Conservation (phyloP, 1,140 invertebrate genomes). For the Fopius arisanus region DNA sequence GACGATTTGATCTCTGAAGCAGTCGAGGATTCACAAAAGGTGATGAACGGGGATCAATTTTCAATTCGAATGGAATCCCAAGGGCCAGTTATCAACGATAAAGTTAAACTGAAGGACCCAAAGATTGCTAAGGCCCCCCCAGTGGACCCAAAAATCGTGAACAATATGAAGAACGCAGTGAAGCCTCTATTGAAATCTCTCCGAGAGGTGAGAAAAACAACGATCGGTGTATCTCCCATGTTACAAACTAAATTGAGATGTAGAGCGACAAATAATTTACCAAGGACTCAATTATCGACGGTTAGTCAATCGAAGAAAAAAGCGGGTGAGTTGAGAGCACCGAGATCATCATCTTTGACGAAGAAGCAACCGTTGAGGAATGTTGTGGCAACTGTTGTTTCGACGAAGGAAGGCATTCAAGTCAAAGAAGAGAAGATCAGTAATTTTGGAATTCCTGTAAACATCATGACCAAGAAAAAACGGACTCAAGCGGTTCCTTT, state of each 20-base stretch:
- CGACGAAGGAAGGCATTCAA: neutral
- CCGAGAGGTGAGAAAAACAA: neutral
- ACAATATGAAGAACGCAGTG: neutral
- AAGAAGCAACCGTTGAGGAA: neutral
- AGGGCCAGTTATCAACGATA: neutral
- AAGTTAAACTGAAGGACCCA: neutral
- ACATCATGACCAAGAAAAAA: neutral
- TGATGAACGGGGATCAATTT: too few species aligned
- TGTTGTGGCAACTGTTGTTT: constrained; percentile 7
- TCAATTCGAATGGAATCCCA: neutral
- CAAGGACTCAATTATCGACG: neutral
- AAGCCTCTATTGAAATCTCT: neutral
- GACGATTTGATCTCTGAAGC: too few species aligned
- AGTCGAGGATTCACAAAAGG: too few species aligned
- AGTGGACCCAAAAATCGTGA: neutral
- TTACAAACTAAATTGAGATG: neutral
- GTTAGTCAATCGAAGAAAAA: neutral
- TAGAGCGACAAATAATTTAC: neutral
- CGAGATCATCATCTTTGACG: neutral
- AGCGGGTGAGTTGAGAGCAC: neutral
- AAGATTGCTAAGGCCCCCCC: neutral
- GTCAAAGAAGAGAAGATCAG: constrained; percentile 16
- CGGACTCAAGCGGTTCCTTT: constrained; percentile 7
- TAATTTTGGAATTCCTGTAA: constrained; percentile 21
- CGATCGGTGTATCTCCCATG: neutral